Evolutionary conservation across 2,888 invertebrate genomes (phyloP).

Genomic region (Boloria selene): DNA sequence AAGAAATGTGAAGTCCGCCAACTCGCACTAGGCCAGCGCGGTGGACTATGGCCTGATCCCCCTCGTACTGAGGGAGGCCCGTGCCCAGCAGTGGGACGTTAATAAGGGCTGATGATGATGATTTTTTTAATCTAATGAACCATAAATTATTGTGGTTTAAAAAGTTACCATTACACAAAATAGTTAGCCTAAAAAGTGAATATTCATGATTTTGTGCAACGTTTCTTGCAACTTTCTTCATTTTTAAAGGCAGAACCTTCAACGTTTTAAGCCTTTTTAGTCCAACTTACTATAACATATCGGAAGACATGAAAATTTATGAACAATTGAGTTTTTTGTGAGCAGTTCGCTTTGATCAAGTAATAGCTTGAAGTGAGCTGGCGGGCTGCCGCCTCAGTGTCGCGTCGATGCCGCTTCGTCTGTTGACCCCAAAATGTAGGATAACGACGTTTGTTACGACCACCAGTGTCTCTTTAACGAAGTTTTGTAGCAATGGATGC

Average conservation of each 20-base stretch:
- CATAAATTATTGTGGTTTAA: no score
- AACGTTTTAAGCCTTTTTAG: neutral
- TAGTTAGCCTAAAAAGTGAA: no score
- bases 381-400: slow-evolving; percentile 57
- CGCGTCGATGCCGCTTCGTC: slow-evolving; percentile 62
- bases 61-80: no score
- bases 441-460: slow-evolving; percentile 75
- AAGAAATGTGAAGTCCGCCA: no score
- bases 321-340: slow-evolving; percentile 43
- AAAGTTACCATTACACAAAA: no score
- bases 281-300: neutral
- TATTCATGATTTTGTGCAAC: no score
- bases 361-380: slow-evolving; percentile 60
- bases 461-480: slow-evolving; percentile 59
- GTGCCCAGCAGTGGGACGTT: no score
- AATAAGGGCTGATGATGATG: no score
- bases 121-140: no score
- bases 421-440: slow-evolving; percentile 75
- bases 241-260: neutral
- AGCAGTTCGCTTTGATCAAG: slow-evolving; percentile 53
- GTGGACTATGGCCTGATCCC: no score
- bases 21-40: no score
- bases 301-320: slow-evolving; percentile 42
- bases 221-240: neutral
- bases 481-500: slow-evolving; percentile 60